Evolutionary conservation across 2,113 vertebrate genomes (phyloP), one percentile per base, ranked within the genome.

Genomic region (Okapia johnstoni): DNA sequence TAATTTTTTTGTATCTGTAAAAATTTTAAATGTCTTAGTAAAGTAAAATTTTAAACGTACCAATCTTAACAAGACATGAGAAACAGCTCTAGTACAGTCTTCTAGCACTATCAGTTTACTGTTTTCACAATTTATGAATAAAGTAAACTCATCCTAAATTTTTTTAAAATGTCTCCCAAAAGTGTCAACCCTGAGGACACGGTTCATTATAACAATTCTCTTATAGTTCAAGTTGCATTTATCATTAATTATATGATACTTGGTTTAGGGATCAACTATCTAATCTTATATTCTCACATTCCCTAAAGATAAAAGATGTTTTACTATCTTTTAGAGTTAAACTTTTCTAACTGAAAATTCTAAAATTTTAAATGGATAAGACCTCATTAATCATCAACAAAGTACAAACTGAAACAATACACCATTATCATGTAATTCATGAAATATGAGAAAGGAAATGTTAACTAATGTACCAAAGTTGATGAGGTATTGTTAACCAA

Each of bases 301-400:
- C 36, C 40, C 61, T 89, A 40, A 84, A 95, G 40, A 70, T 25
- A 61, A 91, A 70, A 95, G 23, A n/a, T 50, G 90, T n/a, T 84
- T 94, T 46, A 86, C 5, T 89, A 80, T 17, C 57, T 94, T 77
- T 80, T 30, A 88, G 8, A 91, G 30, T 79, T 83, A 86, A 7
- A 88, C 76, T 95, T 96, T 97, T 50, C 33, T 85, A 90, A 93
- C 54, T 79, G 46, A 95, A 93, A 96, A 83, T 87, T 63, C 63
- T 88, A 94, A 85, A 84, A 48, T 85, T 77, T 85, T 85, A 84
- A 92, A 90, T 77, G 21, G 7, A 2, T 70, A 86, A 94, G 36
- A 90, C 7, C 10, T 93, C 70, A 96, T 21, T 84, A 93, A 36
- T 40, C 58, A 90, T 83, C 33, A 91, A 83, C 19, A 70, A 94